Percentiles rank a stretch among this genome's conserved stretches.
phyloP scores from a whole-genome alignment of 2,888 invertebrate species.

The Laspeyria flexula region DNA sequence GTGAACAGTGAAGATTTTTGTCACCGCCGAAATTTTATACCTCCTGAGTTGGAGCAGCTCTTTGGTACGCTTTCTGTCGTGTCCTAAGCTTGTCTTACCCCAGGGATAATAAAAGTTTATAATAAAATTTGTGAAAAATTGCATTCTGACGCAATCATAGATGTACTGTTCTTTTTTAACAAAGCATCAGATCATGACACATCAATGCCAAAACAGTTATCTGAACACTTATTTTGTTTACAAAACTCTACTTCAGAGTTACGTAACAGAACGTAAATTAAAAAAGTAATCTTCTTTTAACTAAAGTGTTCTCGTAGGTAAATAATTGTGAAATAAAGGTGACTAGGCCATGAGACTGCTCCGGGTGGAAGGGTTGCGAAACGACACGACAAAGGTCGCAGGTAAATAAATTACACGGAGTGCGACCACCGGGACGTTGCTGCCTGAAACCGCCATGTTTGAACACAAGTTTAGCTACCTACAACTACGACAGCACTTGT shows the following conservation, averaged over 20 bases:
- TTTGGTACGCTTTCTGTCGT: too few species aligned
- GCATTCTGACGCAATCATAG: too few species aligned
- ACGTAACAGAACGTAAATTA: constrained; percentile 18
- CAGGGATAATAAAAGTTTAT: too few species aligned
- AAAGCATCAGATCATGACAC: neutral
- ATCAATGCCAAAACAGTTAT: neutral
- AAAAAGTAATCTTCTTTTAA: constrained; percentile 16
- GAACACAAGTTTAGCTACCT: constrained; percentile 4
- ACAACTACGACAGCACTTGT: neutral
- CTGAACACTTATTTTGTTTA: neutral
- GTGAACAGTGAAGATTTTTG: too few species aligned
- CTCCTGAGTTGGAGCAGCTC: too few species aligned
- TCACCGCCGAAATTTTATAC: too few species aligned
- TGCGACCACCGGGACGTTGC: constrained; percentile 12
- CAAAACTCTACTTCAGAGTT: neutral
- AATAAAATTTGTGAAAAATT: too few species aligned
- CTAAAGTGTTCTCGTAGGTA: constrained; percentile 15
- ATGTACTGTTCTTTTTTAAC: too few species aligned
- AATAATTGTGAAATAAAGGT: constrained; percentile 43
- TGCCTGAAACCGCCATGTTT: constrained; percentile 16
- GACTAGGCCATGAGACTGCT: constrained; percentile 18
- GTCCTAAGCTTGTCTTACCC: too few species aligned
- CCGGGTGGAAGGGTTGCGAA: constrained; percentile 20
- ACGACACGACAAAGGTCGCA: constrained; percentile 38
- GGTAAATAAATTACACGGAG: constrained; percentile 45